Evolutionary conservation across 2,113 vertebrate species (phyloP), one percentile per base, ranked within the genome.

Genomic region (Parotia lawesii): DNA sequence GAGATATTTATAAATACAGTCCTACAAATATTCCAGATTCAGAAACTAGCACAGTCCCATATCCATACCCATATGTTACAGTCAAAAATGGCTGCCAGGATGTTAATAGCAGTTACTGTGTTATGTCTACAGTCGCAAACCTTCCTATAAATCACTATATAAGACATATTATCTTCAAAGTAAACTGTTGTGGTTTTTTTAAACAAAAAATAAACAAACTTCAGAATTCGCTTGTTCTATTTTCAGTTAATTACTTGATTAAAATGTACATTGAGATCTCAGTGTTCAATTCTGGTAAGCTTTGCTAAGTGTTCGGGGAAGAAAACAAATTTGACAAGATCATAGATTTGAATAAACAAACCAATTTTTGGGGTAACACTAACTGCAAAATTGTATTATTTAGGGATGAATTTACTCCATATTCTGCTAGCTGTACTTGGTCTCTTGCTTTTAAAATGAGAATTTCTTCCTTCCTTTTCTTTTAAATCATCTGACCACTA

Each of bases 401-500:
- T 64, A 42, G 15, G 25, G 12, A 42, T 33, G 1, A 54, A 33
- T 80, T 92, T 75, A 23, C 9, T 77, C 44, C 13, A 13, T 44
- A 38, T 79, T 82, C 45, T 82, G 28, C 33, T 89, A 73, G 42
- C 3, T 71, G 9, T 40, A 37, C 6, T 56, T 77, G 7, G 40
- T 89, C 3, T 51, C 18, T 88, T 85, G 40, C 7, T 89, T 90
- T 75, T 60, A 76, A 92, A 86, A 64, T 58, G 3, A 83, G 4
- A 90, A 29, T 50, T 38, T 87, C 6, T 82, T 72, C 7, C 11
- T 85, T 31, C 13, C 29, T 79, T 96, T 89, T 61, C 29, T 72
- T 89, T 78, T 23, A 77, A 82, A 48, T 90, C 35, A 44, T 94
- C 48, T 96, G 92, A 90, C 90, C 89, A 92, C 38, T 79, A 47